These are phyloP conservation scores for Paedocypris micromegethes DNA, from an alignment of 2,797 vertebrate species.

Conservation along the genomic window DNA sequence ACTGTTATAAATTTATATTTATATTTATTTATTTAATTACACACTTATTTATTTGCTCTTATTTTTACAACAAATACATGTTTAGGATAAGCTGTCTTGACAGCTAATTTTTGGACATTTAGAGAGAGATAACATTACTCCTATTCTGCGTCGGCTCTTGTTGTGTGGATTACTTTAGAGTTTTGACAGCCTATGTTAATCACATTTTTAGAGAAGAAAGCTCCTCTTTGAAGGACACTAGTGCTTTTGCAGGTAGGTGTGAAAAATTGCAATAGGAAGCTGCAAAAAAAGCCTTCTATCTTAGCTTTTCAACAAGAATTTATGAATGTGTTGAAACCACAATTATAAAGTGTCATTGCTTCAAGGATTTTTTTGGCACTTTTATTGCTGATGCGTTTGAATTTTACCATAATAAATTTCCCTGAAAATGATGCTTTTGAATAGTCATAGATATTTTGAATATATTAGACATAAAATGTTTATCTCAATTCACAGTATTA, in stretches of 20 bases:
- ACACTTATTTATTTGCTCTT: no score
- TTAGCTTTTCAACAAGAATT: constrained; percentile 56
- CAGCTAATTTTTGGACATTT: constrained; percentile 24
- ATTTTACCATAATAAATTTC: neutral
- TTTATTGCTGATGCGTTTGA: neutral
- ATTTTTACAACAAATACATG: no score
- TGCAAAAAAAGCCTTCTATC: constrained; percentile 52
- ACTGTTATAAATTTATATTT: no score
- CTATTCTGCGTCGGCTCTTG: constrained; percentile 44
- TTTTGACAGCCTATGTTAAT: constrained; percentile 57
- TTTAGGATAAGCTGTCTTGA: neutral
- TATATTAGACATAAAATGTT: no score
- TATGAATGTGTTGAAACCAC: constrained; percentile 46
- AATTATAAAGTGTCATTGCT: constrained; percentile 43
- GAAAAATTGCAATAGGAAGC: constrained; percentile 64
- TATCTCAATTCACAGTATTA: no score
- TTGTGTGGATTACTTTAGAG: constrained; percentile 55
- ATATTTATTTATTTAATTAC: no score
- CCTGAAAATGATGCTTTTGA: neutral
- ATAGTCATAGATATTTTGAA: no score
- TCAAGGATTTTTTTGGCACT: constrained; percentile 33
- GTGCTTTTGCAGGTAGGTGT: constrained; percentile 60
- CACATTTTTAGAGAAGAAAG: constrained; percentile 58
- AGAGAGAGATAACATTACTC: constrained; percentile 37
- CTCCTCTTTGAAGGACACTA: constrained; percentile 55